Evolutionary conservation across 2,888 invertebrate genomes (phyloP), one percentile per base, ranked within the genome.

Genomic region (Melipona bicolor): DNA sequence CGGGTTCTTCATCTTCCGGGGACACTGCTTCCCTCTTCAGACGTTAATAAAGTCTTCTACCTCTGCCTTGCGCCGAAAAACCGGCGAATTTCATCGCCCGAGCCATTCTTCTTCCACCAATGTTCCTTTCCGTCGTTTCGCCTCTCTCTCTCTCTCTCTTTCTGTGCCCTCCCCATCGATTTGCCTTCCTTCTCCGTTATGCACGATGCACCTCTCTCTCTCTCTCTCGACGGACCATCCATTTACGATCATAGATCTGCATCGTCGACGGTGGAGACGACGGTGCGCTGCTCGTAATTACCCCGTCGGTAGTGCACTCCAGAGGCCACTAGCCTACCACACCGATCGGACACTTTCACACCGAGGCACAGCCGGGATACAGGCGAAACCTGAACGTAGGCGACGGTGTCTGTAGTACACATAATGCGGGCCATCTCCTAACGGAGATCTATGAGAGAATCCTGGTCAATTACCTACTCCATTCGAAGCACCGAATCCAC

Each of bases 221-320:
- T 85, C 56, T 32, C 65, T 79, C 75, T 54, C 73, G 65, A 75
- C 32, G 62, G 81, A 82, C 88, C 87, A 91, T 92, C 89, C 90
- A 91, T 89, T 43, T 90, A 91, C 90, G 90, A 92, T 91, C 92
- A 86, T 90, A 92, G 92, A 92, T 92, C 90, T 92, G 92, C 90
- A 90, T 84, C 87, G 90, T 90, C 88, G 89, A 88, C 89, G 90
- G 81, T 79, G 85, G 82, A 85, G 89, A 88, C 73, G 89, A 88
- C 73, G 80, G 83, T 77, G 85, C 76, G 87, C 88, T 82, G 89
- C 87, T 91, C 91, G 93, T 93, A 93, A 93, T 93, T 93, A 93
- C 91, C 90, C 86, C 85, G 88, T 80, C 86, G 88, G 87, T 90
- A 91, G 90, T 91, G 89, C 90, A 92, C 92, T 91, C 92, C 54